A percentile compares a stretch with the other conserved stretches of the same genome.
Conservation (phyloP, 2,888 invertebrate species). For the Eristalinus sepulchralis region DNA sequence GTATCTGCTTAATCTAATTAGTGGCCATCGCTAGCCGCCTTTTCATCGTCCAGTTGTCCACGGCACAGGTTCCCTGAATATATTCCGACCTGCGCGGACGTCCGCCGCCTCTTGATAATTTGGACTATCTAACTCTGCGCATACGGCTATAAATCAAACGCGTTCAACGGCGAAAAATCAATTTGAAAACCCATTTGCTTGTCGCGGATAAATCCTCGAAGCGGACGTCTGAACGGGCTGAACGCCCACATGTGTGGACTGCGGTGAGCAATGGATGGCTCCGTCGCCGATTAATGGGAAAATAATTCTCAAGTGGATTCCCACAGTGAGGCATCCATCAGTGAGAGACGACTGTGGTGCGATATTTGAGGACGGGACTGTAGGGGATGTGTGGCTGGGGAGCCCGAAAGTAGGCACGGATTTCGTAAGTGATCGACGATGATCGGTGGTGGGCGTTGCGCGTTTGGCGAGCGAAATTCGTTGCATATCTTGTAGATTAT, state of each 20-base stretch:
- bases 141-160: slow-evolving; percentile 34
- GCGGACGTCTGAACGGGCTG: slow-evolving; percentile 8
- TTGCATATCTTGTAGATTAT: background rate
- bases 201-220: slow-evolving; percentile 22
- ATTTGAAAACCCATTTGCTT: slow-evolving; percentile 46
- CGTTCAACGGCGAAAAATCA: slow-evolving; percentile 34
- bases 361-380: background rate
- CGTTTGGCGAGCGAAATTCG: background rate
- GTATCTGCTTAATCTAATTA: slow-evolving; percentile 55
- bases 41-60: background rate
- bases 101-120: slow-evolving; percentile 7
- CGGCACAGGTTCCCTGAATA: slow-evolving; percentile 3
- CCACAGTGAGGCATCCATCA: background rate
- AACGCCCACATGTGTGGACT: slow-evolving; percentile 37
- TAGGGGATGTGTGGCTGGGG: background rate
- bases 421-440: background rate
- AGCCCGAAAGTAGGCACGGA: slow-evolving; percentile 2
- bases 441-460: background rate
- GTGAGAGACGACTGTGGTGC: background rate
- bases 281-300: slow-evolving; percentile 17
- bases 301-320: slow-evolving; percentile 29
- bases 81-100: slow-evolving; percentile 14
- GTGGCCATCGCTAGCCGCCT: slow-evolving; percentile 9
- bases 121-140: slow-evolving; percentile 3
- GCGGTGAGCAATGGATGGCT: background rate